Base-by-base conservation (phyloP, 2,888 invertebrate genomes). In the Cepaea hortensis region DNA sequence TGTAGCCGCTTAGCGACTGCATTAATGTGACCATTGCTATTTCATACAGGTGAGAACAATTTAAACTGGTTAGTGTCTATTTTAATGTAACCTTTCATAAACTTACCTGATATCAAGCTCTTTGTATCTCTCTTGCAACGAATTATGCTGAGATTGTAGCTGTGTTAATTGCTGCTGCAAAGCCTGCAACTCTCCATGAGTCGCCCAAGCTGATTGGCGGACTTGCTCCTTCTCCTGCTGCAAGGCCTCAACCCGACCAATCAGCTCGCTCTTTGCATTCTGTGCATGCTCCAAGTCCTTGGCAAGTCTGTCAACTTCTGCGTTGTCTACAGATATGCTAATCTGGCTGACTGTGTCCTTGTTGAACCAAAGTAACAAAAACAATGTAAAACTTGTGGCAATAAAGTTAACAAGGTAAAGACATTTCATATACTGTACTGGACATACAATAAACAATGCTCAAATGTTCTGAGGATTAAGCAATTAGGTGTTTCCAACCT, bases 131-230 rank as follows among this genome's bases (percentile, higher is more conserved):
- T 88, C 87, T 81, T 89, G 90, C 6, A 92, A 87, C 50, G 90
- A 86, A 65, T 90, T 87, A 73, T 90, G 87, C 81, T 91, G 89
- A 15, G 81, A 79, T 86, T 90, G 90, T 2, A 91, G 72, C 9
- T 90, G 86, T 23, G 82, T 86, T 13, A 91, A 87, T 87, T 92
- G 91, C 11, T 90, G 89, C 70, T 91, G 90, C 15, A 91, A 68
- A 75, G 90, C 90, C 70, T 89, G 90, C 35, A 92, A 81, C 87
- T 92, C 91, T 55, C 91, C 91, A n/a, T 91, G 90, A 15, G 91
- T 90, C 65, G 90, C 90, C 83, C 91, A 91, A 9, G 91, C 90
- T 0, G 91, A 90, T 86, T 91, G 91, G 68, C 81, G 85, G 73
- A 79, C 88, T 89, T 91, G 76, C 89, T 90, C 62, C 88, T 89